Conservation (phyloP, 2,888 invertebrate species). For the Chymomyza fuscimana region DNA sequence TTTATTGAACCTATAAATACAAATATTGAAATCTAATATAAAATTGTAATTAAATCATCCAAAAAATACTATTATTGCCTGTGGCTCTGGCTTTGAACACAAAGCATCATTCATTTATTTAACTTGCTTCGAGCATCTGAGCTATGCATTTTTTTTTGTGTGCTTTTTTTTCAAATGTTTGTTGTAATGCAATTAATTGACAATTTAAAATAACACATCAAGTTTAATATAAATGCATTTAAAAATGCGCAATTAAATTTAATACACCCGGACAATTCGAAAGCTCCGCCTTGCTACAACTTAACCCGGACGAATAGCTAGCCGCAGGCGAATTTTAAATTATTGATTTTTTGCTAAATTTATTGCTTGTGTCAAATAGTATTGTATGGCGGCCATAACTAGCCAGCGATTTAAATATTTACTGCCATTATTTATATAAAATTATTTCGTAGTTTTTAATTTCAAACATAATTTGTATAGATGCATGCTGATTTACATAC, state of each 20-base stretch:
- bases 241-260: conserved; percentile 66
- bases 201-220: conserved; percentile 70
- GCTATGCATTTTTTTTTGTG: background rate
- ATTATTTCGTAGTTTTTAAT: conserved; percentile 22
- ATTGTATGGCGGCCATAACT: background rate
- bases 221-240: conserved; percentile 68
- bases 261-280: conserved; percentile 34
- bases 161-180: conserved; percentile 4
- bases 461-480: conserved; percentile 39
- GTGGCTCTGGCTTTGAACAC: too few species aligned
- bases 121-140: too few species aligned
- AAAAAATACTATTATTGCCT: too few species aligned
- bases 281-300: background rate
- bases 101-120: too few species aligned
- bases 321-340: conserved; percentile 48
- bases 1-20: too few species aligned
- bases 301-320: conserved; percentile 6
- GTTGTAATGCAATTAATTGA: conserved; percentile 68
- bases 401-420: conserved; percentile 20
- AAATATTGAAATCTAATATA: too few species aligned
- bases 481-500: conserved; percentile 23
- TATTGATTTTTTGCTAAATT: conserved; percentile 56
- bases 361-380: conserved; percentile 14
- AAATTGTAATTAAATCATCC: too few species aligned
- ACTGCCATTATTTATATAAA: conserved; percentile 4